These are phyloP conservation scores for Cyprinella venusta DNA, from an alignment of 2,797 vertebrate species.

Conservation along the genomic window DNA sequence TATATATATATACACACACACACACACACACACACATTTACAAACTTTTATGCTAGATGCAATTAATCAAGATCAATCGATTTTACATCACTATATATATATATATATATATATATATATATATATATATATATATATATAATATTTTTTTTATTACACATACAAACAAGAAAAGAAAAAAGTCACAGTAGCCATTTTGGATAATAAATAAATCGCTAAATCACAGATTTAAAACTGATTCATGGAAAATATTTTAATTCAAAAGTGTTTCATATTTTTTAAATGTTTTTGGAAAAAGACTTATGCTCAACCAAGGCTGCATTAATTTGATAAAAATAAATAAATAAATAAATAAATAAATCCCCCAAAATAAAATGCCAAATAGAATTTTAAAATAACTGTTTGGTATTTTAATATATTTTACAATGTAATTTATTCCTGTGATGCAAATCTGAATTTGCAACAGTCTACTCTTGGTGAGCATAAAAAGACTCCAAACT, in stretches of 20 bases:
- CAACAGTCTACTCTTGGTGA: neutral
- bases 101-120: too few relatives aligned
- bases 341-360: too few relatives aligned
- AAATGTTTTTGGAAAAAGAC: neutral
- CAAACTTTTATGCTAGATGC: too few relatives aligned
- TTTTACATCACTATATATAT: too few relatives aligned
- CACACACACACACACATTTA: too few relatives aligned
- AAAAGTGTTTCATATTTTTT: neutral
- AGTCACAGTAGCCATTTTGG: neutral
- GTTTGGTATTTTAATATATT: neutral
- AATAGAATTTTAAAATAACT: too few relatives aligned
- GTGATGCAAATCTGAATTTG: neutral
- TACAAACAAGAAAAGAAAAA: neutral
- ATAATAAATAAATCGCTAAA: too few relatives aligned
- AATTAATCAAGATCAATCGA: too few relatives aligned
- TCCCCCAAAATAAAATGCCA: too few relatives aligned
- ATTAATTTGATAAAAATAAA: neutral
- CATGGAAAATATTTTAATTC: neutral
- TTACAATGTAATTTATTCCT: neutral
- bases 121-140: too few relatives aligned
- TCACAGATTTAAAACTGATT: neutral
- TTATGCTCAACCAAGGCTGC: neutral
- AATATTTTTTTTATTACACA: too few relatives aligned
- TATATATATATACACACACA: rapidly evolving
- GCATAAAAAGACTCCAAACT: too few relatives aligned